Percentiles rank a stretch among this genome's conserved stretches.
phyloP scores from a whole-genome alignment of 2,797 vertebrate species.

The Amniataba percoides region DNA sequence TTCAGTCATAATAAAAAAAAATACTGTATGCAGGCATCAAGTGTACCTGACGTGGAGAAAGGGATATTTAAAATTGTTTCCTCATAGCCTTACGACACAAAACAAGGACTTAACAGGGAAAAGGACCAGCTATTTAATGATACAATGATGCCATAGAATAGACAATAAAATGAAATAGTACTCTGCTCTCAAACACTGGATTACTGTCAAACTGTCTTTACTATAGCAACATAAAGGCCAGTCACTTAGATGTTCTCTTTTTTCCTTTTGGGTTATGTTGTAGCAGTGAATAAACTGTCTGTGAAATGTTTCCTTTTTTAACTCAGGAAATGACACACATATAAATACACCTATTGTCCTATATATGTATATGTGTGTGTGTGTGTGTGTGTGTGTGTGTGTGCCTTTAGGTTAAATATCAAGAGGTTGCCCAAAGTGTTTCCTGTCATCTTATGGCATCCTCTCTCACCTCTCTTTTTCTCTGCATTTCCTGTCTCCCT shows the following conservation, averaged over 20 bases:
- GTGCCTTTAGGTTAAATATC: no score
- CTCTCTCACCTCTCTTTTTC: no score
- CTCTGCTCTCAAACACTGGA: background rate
- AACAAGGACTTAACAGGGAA: conserved; percentile 1
- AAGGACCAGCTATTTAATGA: background rate
- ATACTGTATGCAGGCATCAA: background rate
- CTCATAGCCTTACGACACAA: background rate
- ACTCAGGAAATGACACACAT: no score
- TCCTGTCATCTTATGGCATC: no score
- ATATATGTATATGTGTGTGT: no score
- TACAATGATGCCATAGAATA: background rate
- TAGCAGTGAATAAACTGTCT: no score
- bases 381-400: no score
- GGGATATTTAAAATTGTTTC: background rate
- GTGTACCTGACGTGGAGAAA: background rate
- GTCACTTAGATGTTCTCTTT: background rate
- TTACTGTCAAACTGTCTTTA: background rate
- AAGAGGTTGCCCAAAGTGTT: no score
- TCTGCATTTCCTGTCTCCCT: no score
- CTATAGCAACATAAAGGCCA: background rate
- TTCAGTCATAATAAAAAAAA: conserved; percentile 1
- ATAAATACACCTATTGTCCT: no score
- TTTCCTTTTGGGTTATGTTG: no score
- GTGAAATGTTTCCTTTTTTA: no score
- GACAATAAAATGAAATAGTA: background rate